A percentile compares a stretch with the other conserved stretches of the same genome.
Evolutionary conservation across 2,888 invertebrate genomes (phyloP).

Genomic region (Clostera curtula): DNA sequence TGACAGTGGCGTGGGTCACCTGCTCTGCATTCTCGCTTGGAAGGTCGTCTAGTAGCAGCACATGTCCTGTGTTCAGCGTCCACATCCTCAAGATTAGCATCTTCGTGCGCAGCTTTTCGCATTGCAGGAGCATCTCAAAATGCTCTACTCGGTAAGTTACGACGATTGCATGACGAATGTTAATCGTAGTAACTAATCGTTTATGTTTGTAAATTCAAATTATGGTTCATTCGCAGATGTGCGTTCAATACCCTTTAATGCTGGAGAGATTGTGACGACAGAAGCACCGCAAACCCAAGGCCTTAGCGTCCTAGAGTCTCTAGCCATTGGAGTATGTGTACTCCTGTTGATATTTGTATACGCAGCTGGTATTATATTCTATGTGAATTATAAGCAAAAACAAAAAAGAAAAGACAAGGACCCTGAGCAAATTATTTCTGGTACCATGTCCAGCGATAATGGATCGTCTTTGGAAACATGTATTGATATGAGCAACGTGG

Average conservation of each 20-base stretch:
- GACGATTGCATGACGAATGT: slow-evolving; percentile 3
- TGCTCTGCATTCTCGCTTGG: slow-evolving; percentile 81
- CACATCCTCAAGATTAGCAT: slow-evolving; percentile 74
- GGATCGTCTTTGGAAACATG: slow-evolving; percentile 51
- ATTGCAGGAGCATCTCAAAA: slow-evolving; percentile 84
- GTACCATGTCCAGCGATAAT: slow-evolving; percentile 45
- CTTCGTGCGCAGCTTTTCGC: slow-evolving; percentile 89
- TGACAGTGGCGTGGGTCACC: slow-evolving; percentile 88
- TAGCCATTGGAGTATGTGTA: slow-evolving; percentile 87
- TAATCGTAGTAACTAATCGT: slow-evolving; percentile 11
- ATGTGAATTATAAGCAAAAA: slow-evolving; percentile 82
- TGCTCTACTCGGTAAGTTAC: slow-evolving; percentile 44
- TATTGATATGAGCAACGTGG: slow-evolving; percentile 64
- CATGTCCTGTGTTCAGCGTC: slow-evolving; percentile 85
- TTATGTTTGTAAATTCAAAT: slow-evolving; percentile 7
- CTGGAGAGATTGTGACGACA: slow-evolving; percentile 72
- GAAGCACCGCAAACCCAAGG: slow-evolving; percentile 73
- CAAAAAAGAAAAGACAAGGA: slow-evolving; percentile 73
- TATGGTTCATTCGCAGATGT: slow-evolving; percentile 73
- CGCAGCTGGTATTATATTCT: slow-evolving; percentile 88
- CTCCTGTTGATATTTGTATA: slow-evolving; percentile 86
- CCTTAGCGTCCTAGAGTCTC: slow-evolving; percentile 83
- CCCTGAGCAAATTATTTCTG: slow-evolving; percentile 49
- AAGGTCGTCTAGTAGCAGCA: slow-evolving; percentile 86
- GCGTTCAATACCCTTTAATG: slow-evolving; percentile 84